Conservation (phyloP, 2,113 vertebrate species). For the Ahaetulla prasina region DNA sequence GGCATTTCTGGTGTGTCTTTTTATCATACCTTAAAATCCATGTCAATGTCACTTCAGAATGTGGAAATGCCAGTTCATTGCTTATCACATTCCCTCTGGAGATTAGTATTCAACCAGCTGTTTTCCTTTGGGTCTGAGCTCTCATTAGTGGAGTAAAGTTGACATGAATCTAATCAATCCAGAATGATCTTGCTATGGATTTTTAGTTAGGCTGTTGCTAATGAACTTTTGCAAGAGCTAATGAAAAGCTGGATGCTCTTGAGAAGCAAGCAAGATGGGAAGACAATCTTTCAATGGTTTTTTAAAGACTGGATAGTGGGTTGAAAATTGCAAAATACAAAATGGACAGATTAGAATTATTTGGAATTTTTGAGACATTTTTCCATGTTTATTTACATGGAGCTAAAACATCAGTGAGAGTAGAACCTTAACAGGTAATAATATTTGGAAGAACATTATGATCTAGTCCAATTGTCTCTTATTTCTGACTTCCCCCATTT, state of each 20-base stretch:
- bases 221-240: background rate
- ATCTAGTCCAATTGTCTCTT: background rate
- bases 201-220: background rate
- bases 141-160: background rate
- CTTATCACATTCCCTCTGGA: background rate
- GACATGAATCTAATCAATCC: background rate
- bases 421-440: background rate
- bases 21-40: background rate
- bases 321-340: background rate
- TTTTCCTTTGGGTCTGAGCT: background rate
- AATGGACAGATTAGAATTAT: background rate
- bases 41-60: constrained; percentile 2
- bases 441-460: background rate
- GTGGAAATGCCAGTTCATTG: background rate
- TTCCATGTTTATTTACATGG: background rate
- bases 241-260: background rate
- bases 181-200: background rate
- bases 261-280: background rate
- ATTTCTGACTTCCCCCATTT: background rate
- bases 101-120: background rate
- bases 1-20: background rate
- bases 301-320: background rate
- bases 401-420: background rate
- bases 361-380: background rate
- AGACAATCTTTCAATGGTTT: background rate